A percentile compares a stretch with the other conserved stretches of the same genome.
Evolutionary conservation across 2,888 invertebrate genomes (phyloP).

Genomic region (Ischnura elegans): DNA sequence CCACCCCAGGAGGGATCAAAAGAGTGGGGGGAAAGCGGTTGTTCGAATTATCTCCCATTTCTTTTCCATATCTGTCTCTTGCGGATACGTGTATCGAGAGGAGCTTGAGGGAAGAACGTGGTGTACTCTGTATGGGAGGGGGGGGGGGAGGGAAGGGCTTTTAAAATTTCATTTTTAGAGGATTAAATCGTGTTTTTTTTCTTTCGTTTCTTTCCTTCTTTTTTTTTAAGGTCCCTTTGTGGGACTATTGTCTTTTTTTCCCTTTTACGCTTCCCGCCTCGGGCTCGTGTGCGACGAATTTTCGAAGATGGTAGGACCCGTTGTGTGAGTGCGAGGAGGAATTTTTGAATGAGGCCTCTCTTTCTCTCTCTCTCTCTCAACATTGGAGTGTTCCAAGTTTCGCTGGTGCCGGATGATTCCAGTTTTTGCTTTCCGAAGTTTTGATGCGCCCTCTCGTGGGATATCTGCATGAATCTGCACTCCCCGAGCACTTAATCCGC

Average conservation of each 20-base stretch:
- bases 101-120: not conserved
- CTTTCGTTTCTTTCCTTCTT: not conserved
- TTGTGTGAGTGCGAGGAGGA: not conserved
- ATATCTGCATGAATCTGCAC: too few species aligned
- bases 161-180: constrained; percentile 4
- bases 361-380: too few species aligned
- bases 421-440: too few species aligned
- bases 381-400: not conserved
- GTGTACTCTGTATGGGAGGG: not conserved
- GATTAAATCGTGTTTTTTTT: not conserved
- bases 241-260: not conserved
- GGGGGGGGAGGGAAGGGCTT: not conserved
- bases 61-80: not conserved
- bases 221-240: not conserved
- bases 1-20: not conserved
- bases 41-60: not conserved
- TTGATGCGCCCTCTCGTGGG: too few species aligned
- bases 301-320: not conserved
- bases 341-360: too few species aligned
- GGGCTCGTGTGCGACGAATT: not conserved
- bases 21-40: not conserved
- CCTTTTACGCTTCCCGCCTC: not conserved
- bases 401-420: too few species aligned
- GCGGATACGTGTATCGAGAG: not conserved
- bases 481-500: too few species aligned